Evolutionary conservation across 2,888 invertebrate species (phyloP), one percentile per base, ranked within the genome.

Genomic region (Gymnoscelis rufifasciata): DNA sequence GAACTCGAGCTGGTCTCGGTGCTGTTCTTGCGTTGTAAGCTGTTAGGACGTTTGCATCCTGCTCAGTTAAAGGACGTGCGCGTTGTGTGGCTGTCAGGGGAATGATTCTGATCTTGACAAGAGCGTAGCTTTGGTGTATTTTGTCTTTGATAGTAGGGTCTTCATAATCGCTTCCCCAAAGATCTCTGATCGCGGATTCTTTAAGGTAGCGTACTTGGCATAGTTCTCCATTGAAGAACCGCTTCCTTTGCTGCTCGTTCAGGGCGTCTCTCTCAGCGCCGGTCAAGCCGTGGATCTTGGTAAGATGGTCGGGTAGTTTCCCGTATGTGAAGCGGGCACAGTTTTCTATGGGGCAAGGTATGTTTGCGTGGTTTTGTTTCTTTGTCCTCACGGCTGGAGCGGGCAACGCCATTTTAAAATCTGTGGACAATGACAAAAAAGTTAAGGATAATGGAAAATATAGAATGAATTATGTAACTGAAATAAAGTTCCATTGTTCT

Each of bases 341-440:
- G 64, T 89, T 88, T 63, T 89, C 89, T 27, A 89, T 89, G 1
- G 89, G 89, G 42, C 89, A 89, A 0, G 89, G 89, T 19, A 89
- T 89, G 62, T 89, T 89, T 0, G 89, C 89, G 53, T 89, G 89
- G 57, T 89, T 89, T 56, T 89, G 89, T 60, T 89, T 89, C 53
- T 89, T 89, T 0, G 89, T 75, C n/a, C 88, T 78, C 2, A 74
- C 64, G 12, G 65, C 68, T 36, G 77, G 60, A n/a, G 74, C 59
- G 33, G 79, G 74, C 8, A 79, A 56, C 31, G 77, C 68, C 71
- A 86, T 83, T 12, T n/a, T 43, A n/a, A 3, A 36, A 57, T 51
- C 78, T 71, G 74, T 29, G 44, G 60, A 66, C 58, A 60, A 53
- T 8, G 27, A 43, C 38, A 47, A n/a, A 14, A 24, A 6, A 14